phyloP scores from a whole-genome alignment of 2,113 vertebrate species.

The Australoheros scitulus region DNA sequence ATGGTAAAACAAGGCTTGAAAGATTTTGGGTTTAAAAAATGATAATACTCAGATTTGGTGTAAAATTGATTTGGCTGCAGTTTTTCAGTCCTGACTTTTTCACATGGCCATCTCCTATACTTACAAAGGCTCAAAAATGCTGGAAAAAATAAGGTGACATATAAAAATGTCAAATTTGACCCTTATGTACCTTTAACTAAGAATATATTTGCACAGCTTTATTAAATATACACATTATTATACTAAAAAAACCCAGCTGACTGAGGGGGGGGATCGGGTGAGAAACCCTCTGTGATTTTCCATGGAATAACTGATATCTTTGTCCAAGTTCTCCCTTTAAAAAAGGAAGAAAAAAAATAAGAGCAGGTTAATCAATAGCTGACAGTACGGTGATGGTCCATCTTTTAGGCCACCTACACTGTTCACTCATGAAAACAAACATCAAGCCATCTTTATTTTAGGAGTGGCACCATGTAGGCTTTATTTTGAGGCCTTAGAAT shows the following conservation, averaged over 20 bases:
- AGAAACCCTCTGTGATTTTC: not conserved
- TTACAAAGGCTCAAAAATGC: not conserved
- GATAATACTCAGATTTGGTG: not conserved
- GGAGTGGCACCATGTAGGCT: slow-evolving; percentile 66
- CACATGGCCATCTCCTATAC: not conserved
- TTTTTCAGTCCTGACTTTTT: not conserved
- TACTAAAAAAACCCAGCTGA: not conserved
- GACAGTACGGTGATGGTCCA: not conserved
- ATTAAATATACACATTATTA: not conserved
- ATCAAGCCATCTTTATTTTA: slow-evolving; percentile 14
- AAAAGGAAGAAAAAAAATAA: not conserved
- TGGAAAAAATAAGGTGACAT: no score
- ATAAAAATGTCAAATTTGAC: no score
- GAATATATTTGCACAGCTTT: no score
- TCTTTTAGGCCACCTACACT: not conserved
- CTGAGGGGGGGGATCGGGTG: not conserved
- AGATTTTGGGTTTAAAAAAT: not conserved
- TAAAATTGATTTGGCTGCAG: not conserved
- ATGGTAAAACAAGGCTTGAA: not conserved
- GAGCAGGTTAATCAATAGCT: not conserved
- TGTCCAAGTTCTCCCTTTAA: not conserved
- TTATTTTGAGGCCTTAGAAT: slow-evolving; percentile 68
- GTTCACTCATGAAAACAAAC: slow-evolving; percentile 6
- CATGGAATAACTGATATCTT: not conserved
- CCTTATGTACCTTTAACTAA: no score